Conservation (phyloP, 2,888 invertebrate species). For the Agrenia bidenticulata region DNA sequence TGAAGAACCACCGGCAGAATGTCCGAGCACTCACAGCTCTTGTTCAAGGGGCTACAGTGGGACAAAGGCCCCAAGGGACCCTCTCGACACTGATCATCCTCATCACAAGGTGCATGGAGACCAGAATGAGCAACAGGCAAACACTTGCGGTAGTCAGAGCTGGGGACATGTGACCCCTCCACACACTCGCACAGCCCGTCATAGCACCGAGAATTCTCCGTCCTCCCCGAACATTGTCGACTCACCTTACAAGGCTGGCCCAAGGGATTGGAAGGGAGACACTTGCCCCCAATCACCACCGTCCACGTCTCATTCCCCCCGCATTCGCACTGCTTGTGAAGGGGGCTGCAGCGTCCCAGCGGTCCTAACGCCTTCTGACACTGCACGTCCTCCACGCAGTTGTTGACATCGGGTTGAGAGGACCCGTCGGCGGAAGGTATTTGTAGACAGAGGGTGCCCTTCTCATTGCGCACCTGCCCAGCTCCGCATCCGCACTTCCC, state of each 20-base stretch:
- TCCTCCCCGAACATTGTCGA: slow-evolving; percentile 41
- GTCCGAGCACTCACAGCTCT: slow-evolving; percentile 45
- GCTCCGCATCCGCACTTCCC: slow-evolving; percentile 31
- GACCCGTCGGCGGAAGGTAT: slow-evolving; percentile 38
- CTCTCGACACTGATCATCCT: slow-evolving; percentile 41
- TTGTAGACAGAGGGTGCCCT: slow-evolving; percentile 38
- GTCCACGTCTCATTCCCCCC: slow-evolving; percentile 8
- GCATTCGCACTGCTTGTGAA: slow-evolving; percentile 46
- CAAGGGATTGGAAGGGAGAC: slow-evolving; percentile 41
- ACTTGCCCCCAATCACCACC: slow-evolving; percentile 40
- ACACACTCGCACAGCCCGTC: slow-evolving; percentile 44
- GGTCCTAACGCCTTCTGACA: slow-evolving; percentile 39
- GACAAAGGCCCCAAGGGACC: slow-evolving; percentile 39
- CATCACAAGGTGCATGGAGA: slow-evolving; percentile 42
- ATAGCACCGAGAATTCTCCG: slow-evolving; percentile 41
- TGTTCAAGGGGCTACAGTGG: slow-evolving; percentile 29
- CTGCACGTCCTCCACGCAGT: slow-evolving; percentile 41
- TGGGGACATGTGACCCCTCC: slow-evolving; percentile 35
- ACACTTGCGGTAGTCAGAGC: slow-evolving; percentile 47
- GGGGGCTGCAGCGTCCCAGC: slow-evolving; percentile 39
- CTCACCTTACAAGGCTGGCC: slow-evolving; percentile 48
- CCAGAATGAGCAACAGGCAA: slow-evolving; percentile 40
- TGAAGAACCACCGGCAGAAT: slow-evolving; percentile 21
- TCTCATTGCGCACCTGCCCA: slow-evolving; percentile 42
- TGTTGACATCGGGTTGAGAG: slow-evolving; percentile 29